Evolutionary conservation across 2,888 invertebrate species (phyloP).

Genomic region (Tubiluchus corallicola): DNA sequence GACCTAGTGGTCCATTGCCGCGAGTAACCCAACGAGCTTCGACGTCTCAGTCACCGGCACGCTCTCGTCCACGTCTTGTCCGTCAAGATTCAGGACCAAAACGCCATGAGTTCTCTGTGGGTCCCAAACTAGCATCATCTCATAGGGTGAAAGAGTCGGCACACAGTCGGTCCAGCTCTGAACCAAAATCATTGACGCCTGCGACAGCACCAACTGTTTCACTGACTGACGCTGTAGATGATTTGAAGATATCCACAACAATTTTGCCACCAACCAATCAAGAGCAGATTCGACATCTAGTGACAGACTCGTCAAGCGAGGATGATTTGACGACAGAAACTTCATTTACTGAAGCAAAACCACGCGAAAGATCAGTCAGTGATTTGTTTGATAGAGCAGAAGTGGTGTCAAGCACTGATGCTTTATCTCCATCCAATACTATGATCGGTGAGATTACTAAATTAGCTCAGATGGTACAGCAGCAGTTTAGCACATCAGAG

Average conservation of each 20-base stretch:
- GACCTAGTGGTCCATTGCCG: background rate
- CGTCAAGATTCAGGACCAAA: too few species aligned
- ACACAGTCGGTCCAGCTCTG: too few species aligned
- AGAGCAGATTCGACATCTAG: background rate
- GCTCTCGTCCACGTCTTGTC: too few species aligned
- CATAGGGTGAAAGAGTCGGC: too few species aligned
- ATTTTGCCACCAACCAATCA: background rate
- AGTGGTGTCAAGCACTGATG: background rate
- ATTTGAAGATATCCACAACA: background rate
- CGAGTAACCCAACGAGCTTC: too few species aligned
- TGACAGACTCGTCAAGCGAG: conserved; percentile 1
- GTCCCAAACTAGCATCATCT: too few species aligned
- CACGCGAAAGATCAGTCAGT: background rate
- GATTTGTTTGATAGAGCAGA: background rate
- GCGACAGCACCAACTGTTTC: background rate
- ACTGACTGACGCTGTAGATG: background rate
- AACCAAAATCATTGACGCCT: conserved; percentile 3
- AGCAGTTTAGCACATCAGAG: background rate
- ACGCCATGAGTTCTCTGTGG: too few species aligned
- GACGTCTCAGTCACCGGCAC: too few species aligned
- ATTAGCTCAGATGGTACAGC: background rate
- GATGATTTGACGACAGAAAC: background rate
- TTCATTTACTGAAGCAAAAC: background rate
- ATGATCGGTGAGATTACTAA: conserved; percentile 1
- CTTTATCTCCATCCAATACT: too few species aligned